Conservation (phyloP, 2,113 vertebrate species). For the Prunella fulvescens region DNA sequence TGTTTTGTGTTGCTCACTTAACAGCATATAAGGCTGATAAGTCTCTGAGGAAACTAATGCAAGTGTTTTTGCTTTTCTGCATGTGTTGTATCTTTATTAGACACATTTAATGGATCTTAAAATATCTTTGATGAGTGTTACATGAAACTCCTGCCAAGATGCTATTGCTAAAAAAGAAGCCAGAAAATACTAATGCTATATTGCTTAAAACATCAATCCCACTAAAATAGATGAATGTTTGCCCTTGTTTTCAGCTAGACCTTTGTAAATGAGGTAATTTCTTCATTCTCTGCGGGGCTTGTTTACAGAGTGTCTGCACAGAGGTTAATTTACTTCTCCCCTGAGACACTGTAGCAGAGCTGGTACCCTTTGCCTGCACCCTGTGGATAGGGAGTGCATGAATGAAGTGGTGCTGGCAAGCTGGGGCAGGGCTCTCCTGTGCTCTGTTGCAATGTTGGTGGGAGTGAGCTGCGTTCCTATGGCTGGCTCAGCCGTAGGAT, state of each 20-base stretch:
- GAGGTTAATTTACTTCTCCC: background rate
- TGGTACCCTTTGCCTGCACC: background rate
- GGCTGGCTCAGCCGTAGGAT: background rate
- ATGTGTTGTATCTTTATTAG: background rate
- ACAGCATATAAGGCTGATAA: background rate
- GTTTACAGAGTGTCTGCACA: background rate
- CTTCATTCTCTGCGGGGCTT: background rate
- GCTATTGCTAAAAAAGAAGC: background rate
- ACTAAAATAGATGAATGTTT: conserved; percentile 4
- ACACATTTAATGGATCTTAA: background rate
- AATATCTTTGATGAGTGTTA: background rate
- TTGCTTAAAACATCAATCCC: background rate
- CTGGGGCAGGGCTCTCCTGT: background rate
- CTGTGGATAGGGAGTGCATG: background rate
- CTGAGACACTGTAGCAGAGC: background rate
- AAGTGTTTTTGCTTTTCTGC: background rate
- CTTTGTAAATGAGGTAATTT: background rate
- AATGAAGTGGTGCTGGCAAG: background rate
- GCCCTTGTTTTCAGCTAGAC: background rate
- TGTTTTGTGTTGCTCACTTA: background rate
- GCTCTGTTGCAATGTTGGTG: background rate
- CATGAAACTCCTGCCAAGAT: background rate
- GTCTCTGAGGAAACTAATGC: background rate
- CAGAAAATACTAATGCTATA: background rate
- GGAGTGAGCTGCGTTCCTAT: background rate